These are phyloP conservation scores for Cnemophilus loriae DNA, from an alignment of 2,113 vertebrate genomes.

Conservation along the genomic window DNA sequence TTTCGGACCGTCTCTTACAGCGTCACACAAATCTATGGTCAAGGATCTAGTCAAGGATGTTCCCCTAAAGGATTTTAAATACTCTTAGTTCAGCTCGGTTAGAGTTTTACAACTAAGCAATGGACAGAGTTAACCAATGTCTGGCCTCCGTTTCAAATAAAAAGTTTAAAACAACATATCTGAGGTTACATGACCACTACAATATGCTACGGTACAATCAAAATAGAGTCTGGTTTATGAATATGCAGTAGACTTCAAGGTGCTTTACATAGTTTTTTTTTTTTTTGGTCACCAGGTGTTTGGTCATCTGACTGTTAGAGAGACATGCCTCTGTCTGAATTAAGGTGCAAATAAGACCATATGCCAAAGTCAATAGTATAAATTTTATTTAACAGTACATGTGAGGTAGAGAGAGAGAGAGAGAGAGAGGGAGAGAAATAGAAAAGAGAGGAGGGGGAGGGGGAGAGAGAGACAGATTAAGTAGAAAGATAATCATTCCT, in stretches of 20 bases:
- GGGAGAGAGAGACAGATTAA: not conserved
- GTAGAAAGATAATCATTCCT: not conserved
- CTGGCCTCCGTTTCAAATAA: not conserved
- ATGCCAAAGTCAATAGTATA: not conserved
- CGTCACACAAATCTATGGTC: not conserved
- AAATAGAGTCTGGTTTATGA: not conserved
- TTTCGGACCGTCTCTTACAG: no score
- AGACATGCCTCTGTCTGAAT: not conserved
- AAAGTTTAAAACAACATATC: not conserved
- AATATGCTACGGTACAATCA: not conserved
- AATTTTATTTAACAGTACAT: not conserved
- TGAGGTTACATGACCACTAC: not conserved
- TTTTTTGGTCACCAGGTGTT: not conserved
- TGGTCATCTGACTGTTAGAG: not conserved
- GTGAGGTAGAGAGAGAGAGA: not conserved
- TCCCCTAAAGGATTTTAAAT: not conserved
- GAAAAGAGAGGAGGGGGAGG: not conserved
- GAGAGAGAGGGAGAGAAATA: not conserved
- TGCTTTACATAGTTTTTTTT: not conserved
- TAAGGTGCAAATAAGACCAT: not conserved
- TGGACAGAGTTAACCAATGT: not conserved
- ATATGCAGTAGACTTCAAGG: not conserved
- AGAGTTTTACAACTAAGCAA: not conserved
- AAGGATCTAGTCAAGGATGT: not conserved
- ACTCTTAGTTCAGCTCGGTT: not conserved